Evolutionary conservation across 2,113 vertebrate genomes (phyloP).

Genomic region (Athene cunicularia): DNA sequence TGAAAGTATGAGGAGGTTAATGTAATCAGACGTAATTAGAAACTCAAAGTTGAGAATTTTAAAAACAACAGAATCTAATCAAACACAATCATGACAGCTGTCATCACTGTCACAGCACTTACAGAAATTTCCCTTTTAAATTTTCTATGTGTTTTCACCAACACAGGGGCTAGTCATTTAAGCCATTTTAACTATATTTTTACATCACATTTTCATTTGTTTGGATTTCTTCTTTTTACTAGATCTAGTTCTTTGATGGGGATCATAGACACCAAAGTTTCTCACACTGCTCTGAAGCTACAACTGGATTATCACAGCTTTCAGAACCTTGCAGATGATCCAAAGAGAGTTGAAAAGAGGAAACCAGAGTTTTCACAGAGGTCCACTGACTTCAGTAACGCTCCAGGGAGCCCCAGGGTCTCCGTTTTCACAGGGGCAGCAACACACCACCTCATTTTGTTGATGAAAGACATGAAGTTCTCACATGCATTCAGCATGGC

Average conservation of each 20-base stretch:
- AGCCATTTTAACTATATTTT: background rate
- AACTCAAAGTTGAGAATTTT: background rate
- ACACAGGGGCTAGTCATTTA: background rate
- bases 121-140: background rate
- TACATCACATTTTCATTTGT: background rate
- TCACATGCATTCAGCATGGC: background rate
- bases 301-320: background rate
- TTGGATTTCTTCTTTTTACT: background rate
- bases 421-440: background rate
- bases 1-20: background rate
- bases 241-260: background rate
- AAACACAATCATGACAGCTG: background rate
- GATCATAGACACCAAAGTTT: rapidly evolving
- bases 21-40: background rate
- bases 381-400: background rate
- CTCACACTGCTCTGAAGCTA: background rate
- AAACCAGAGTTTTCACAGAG: background rate
- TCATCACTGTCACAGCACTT: background rate
- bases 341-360: background rate
- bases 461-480: background rate
- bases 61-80: background rate
- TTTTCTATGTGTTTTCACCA: background rate
- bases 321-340: background rate
- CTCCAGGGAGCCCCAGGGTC: background rate
- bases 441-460: background rate